These are phyloP conservation scores for Calidris pygmaea DNA, from an alignment of 2,113 vertebrate species.

Conservation along the genomic window DNA sequence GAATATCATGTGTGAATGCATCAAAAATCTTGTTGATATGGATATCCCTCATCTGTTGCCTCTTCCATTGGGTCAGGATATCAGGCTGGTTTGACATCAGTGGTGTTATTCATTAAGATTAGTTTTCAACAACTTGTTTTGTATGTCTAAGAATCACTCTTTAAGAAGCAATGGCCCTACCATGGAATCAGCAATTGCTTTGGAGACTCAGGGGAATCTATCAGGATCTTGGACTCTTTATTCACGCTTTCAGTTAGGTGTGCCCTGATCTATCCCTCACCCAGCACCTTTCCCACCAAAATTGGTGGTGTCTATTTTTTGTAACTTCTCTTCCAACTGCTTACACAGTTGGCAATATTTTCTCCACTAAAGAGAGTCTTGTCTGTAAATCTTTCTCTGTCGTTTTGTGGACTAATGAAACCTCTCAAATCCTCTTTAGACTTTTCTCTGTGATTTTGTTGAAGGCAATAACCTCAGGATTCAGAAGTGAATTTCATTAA, in stretches of 20 bases:
- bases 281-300: neutral
- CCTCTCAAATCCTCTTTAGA: neutral
- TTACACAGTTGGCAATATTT: neutral
- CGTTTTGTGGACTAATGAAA: neutral
- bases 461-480: neutral
- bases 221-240: neutral
- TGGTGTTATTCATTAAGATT: neutral
- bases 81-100: neutral
- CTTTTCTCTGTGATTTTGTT: neutral
- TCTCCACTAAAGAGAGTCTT: neutral
- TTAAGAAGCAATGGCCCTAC: neutral
- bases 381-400: neutral
- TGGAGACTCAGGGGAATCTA: neutral
- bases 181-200: neutral
- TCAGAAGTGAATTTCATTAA: constrained; percentile 9
- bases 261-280: neutral
- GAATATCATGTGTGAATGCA: neutral
- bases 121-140: neutral
- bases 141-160: neutral
- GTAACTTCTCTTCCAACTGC: neutral
- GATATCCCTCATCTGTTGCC: neutral
- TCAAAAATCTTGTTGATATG: neutral
- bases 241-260: neutral
- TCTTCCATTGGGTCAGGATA: neutral
- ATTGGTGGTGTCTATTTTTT: neutral